phyloP scores from a whole-genome alignment of 2,113 vertebrate species.

The Dipodomys ordii region DNA sequence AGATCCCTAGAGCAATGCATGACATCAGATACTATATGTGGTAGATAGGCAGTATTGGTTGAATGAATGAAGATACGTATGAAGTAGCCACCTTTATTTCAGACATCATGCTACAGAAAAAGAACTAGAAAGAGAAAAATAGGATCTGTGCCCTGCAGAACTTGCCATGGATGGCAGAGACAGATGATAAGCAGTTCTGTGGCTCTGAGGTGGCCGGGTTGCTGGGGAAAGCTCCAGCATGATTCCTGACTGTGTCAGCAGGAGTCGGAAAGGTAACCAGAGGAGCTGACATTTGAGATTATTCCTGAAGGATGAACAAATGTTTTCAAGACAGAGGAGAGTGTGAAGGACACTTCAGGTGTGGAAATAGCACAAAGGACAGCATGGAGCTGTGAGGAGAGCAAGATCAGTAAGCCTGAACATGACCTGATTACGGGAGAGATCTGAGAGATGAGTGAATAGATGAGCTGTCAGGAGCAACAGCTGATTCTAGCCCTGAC shows the following conservation, averaged over 20 bases:
- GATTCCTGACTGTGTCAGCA: background rate
- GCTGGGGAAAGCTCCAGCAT: background rate
- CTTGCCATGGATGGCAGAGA: background rate
- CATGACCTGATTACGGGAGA: background rate
- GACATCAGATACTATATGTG: background rate
- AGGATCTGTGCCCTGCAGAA: conserved; percentile 19
- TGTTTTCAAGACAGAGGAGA: conserved; percentile 36
- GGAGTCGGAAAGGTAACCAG: conserved; percentile 45
- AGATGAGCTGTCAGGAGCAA: background rate
- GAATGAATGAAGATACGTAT: background rate
- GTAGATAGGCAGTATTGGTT: background rate
- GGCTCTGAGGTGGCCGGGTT: background rate
- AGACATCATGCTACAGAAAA: background rate
- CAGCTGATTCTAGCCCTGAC: background rate
- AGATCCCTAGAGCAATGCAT: background rate
- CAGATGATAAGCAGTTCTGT: background rate
- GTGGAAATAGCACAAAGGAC: background rate
- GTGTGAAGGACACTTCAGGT: background rate
- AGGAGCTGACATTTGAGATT: conserved; percentile 63
- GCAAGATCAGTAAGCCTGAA: background rate
- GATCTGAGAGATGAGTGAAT: background rate
- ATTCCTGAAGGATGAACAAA: conserved; percentile 63
- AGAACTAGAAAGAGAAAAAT: background rate
- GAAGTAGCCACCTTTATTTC: background rate
- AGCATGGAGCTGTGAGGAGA: background rate